Evolutionary conservation across 2,113 vertebrate species (phyloP).

Genomic region (Mustela lutreola): DNA sequence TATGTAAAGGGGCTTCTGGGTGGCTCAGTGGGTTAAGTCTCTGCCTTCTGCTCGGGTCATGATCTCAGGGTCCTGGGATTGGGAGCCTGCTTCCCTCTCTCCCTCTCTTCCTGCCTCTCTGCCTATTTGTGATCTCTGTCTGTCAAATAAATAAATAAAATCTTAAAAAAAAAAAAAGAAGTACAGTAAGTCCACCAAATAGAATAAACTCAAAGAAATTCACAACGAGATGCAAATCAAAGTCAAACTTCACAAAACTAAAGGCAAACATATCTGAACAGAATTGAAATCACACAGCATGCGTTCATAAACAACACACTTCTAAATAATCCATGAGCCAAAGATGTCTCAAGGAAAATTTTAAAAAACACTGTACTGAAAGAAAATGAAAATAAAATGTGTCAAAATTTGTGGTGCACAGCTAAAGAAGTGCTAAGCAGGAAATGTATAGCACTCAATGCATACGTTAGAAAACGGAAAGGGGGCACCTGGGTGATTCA

Average conservation of each 20-base stretch:
- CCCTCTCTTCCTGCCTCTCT: no score
- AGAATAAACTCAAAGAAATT: neutral
- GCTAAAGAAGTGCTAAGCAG: neutral
- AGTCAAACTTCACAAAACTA: slow-evolving; percentile 14
- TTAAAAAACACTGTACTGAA: neutral
- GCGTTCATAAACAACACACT: neutral
- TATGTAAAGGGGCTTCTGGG: no score
- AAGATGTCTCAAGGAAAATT: neutral
- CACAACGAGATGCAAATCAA: neutral
- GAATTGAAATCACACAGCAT: neutral
- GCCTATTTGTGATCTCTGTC: no score
- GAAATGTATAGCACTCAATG: neutral
- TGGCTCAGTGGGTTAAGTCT: no score
- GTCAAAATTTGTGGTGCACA: neutral
- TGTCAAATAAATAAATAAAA: no score
- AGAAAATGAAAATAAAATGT: neutral
- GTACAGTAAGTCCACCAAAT: neutral
- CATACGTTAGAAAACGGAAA: neutral
- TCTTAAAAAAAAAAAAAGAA: no score
- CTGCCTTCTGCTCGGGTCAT: no score
- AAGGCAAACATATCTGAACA: neutral
- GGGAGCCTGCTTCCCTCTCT: no score
- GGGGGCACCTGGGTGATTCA: no score
- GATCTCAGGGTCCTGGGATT: no score
- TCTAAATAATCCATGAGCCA: neutral